These are phyloP conservation scores for Escarpia spicata DNA, from an alignment of 2,888 invertebrate species.

Conservation along the genomic window DNA sequence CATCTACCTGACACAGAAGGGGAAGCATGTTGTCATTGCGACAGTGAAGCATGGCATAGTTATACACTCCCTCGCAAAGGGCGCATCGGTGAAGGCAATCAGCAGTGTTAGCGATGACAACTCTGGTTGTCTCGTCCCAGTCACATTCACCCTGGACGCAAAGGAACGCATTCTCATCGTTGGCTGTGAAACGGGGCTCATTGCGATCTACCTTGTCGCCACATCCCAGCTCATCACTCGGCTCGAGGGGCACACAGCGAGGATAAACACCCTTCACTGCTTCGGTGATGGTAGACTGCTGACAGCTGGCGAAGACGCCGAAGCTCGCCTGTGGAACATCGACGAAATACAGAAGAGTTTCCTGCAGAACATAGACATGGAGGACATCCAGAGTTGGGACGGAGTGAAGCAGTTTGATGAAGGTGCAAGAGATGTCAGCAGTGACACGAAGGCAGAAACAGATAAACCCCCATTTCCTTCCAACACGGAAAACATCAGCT, in stretches of 20 bases:
- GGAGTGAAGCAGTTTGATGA: constrained; percentile 28
- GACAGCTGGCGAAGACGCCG: constrained; percentile 33
- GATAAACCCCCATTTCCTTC: background rate
- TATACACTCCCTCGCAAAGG: constrained; percentile 22
- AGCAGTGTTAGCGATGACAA: background rate
- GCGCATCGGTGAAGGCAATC: background rate
- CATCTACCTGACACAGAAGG: constrained; percentile 24
- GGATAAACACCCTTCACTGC: constrained; percentile 31
- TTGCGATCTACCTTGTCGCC: constrained; percentile 27
- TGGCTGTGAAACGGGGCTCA: constrained; percentile 30
- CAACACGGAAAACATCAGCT: constrained; percentile 25
- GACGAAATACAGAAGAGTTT: constrained; percentile 5
- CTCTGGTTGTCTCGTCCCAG: background rate
- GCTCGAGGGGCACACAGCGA: constrained; percentile 23
- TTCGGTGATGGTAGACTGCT: constrained; percentile 21
- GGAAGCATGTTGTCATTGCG: constrained; percentile 27
- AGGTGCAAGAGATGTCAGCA: background rate
- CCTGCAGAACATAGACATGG: background rate
- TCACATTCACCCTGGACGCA: constrained; percentile 25
- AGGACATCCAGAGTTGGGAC: constrained; percentile 21
- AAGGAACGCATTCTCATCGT: constrained; percentile 32
- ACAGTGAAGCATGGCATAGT: constrained; percentile 31
- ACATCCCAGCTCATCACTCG: constrained; percentile 25
- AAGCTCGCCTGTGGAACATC: constrained; percentile 33
- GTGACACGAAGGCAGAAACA: background rate